Conservation (phyloP, 2,797 vertebrate genomes). For the Hyperoplus lanceolatus region DNA sequence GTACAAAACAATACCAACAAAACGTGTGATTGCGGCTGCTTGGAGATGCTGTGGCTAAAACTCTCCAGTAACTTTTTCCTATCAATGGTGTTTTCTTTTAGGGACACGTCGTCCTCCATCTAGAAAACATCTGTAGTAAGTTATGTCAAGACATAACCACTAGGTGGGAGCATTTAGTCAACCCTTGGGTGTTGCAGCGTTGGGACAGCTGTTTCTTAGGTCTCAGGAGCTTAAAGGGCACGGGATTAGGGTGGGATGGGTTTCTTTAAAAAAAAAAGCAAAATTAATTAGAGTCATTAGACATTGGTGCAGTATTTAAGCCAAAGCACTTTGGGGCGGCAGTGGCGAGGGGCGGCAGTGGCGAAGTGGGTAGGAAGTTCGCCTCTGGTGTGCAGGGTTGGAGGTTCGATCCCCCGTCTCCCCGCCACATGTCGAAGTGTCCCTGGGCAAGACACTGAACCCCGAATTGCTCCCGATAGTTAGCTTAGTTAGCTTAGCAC, state of each 20-base stretch:
- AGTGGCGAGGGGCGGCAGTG: too few relatives aligned
- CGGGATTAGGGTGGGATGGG: neutral
- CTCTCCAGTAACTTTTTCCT: neutral
- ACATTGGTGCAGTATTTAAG: neutral
- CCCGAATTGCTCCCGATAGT: too few relatives aligned
- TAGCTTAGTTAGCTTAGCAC: too few relatives aligned
- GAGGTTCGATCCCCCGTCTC: too few relatives aligned
- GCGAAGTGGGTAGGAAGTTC: too few relatives aligned
- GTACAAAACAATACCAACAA: constrained; percentile 4
- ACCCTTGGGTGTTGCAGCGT: neutral
- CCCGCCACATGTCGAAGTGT: too few relatives aligned
- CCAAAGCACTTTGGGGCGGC: neutral
- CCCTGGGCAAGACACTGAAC: too few relatives aligned
- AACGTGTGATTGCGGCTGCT: neutral
- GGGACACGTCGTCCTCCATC: neutral
- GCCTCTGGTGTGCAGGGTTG: too few relatives aligned
- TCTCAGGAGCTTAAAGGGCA: neutral
- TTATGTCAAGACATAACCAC: constrained; percentile 21
- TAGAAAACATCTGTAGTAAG: constrained; percentile 12
- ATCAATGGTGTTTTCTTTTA: neutral
- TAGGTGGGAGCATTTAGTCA: constrained; percentile 44
- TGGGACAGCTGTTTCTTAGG: neutral
- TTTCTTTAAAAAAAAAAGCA: neutral
- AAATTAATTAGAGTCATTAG: neutral
- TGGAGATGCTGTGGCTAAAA: neutral